These are phyloP conservation scores for Pseudomyrmex cubaensis DNA, from an alignment of 1,140 invertebrate genomes.

Conservation along the genomic window DNA sequence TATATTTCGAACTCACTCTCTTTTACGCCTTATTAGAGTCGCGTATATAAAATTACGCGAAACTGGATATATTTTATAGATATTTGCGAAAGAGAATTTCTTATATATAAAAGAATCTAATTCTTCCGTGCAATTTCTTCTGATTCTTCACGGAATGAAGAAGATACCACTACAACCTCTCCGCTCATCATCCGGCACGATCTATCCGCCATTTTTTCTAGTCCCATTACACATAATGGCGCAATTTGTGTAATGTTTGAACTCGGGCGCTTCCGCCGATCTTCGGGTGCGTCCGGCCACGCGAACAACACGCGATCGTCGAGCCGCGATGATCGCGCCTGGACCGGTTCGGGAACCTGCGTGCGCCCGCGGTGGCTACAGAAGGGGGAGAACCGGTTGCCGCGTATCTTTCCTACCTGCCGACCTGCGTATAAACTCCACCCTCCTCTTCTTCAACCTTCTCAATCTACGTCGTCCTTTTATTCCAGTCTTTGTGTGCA, in stretches of 20 bases:
- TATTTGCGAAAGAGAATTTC: not conserved
- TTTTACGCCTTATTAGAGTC: too few species aligned
- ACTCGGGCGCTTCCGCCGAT: slow-evolving; percentile 75
- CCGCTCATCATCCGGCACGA: slow-evolving; percentile 53
- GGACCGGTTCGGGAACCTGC: slow-evolving; percentile 71
- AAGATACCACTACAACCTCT: not conserved
- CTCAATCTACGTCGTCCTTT: slow-evolving; percentile 51
- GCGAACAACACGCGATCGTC: slow-evolving; percentile 83
- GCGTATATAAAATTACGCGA: not conserved
- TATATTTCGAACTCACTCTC: too few species aligned
- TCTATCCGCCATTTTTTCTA: slow-evolving; percentile 71
- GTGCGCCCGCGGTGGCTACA: slow-evolving; percentile 53
- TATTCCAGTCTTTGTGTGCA: slow-evolving; percentile 33
- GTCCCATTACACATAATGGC: slow-evolving; percentile 78
- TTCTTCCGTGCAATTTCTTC: not conserved
- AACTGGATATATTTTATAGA: not conserved
- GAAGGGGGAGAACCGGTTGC: slow-evolving; percentile 61
- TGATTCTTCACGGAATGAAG: slow-evolving; percentile 3
- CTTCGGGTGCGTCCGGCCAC: slow-evolving; percentile 80
- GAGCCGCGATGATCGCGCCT: slow-evolving; percentile 58
- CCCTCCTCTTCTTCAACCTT: not conserved
- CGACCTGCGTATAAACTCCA: slow-evolving; percentile 42
- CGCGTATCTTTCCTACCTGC: slow-evolving; percentile 52
- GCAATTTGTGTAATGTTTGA: slow-evolving; percentile 80
- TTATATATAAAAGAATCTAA: not conserved